Base-by-base conservation (phyloP, 2,113 vertebrate species). In the Erythrocercus mccallii region DNA sequence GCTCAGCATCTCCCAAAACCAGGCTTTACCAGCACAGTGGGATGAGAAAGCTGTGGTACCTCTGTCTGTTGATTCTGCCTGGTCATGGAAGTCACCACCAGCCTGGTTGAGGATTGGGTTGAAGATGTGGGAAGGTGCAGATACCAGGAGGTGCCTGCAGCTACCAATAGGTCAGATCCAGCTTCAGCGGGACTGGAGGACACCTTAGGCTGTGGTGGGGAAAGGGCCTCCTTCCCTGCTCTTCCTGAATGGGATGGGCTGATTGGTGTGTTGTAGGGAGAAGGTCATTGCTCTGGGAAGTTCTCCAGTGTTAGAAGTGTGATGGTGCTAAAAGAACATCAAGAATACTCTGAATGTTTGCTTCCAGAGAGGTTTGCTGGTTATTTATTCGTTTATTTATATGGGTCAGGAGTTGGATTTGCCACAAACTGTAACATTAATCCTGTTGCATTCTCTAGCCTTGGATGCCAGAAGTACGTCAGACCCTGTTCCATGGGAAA, bases 21-120 rank as follows among this genome's bases (percentile, higher is more conserved):
- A 53, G 45, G 30, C 12, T 84, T 48, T 30, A 53, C 73, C 62
- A 54, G 27, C 31, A 28, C 17, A 24, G 47, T 0, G 2, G 20
- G 33, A 11, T 42, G 45, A 69, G 40, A 73, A 33, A 0, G 0
- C 50, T 35, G 18, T 3, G 0, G 23, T 73, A 28, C 11, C 12
- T 37, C 28, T 1, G 0, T 73, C 60, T 48, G 27, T 35, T 35
- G 12, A 8, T 45, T 69, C 19, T 72, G 7, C 57, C 70, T 50
- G 54, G 31, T 33, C 17, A 8, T 3, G 2, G 6, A 66, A 33
- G 9, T 58, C n/a, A 21, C 22, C 35, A 58, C 28, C 13, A 10
- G 11, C 18, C 0, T 28, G 27, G 21, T 0, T 40, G 40, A 54
- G 45, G 17, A 30, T 4, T 73, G 77, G 30, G 37, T 42, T 81